Evolutionary conservation across 2,797 vertebrate species (phyloP), one percentile per base, ranked within the genome.

Genomic region (Malurus splendens): DNA sequence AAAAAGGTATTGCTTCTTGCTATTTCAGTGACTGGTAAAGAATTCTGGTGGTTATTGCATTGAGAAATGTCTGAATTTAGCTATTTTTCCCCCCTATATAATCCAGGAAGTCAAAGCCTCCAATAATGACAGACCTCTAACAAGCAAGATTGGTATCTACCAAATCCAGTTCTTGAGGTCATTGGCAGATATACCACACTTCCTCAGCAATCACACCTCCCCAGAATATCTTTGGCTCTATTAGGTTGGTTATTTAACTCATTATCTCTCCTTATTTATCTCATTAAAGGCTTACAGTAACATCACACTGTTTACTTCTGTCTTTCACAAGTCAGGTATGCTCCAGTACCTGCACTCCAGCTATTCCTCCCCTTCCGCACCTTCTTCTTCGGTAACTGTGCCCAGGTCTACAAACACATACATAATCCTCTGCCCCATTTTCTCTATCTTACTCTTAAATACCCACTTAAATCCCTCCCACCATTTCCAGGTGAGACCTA

Each of bases 81-180:
- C n/a, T 78, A 28, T 86, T 86, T 90, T 70, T 87, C 45, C 42
- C n/a, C 27, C n/a, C 27, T 70, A 6, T 32, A 66, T 68, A 86
- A 86, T 79, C 67, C 4, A 3, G 59, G 64, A 81, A 94, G 64
- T 47, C 60, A 90, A 90, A 94, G 56, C 50, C n/a, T 90, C 45
- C 51, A 54, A 33, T 60, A 93, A 88, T 33, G 81, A 82, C 64
- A 94, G 72, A 52, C 64, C 60, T 94, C 80, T 90, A 92, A 90
- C 54, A 86, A 83, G 61, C 20, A 60, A 94, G 91, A 92, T 91
- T 6, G 1, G 3, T 88, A 93, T 91, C 92, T 90, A 50, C 42
- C 25, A 82, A 94, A 93, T 81, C 80, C 80, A 82, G 51, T 62
- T 88, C 83, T 82, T 3, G 9, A 94, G 92, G 85, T 93, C 91